phyloP scores from a whole-genome alignment of 2,113 vertebrate genomes.

The Odocoileus hemionus region DNA sequence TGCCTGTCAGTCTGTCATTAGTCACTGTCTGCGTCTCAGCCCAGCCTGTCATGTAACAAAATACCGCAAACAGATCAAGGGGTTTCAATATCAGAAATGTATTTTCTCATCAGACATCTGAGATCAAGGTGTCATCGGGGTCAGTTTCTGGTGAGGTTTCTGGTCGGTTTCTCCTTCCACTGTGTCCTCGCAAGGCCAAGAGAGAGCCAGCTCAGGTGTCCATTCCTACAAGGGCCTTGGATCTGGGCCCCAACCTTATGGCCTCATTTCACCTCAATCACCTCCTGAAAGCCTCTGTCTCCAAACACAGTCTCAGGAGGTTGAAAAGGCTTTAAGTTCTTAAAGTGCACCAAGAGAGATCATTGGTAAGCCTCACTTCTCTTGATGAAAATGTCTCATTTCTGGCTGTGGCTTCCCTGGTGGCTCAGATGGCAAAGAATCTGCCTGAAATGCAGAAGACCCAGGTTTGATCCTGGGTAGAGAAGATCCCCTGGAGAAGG shows the following conservation, averaged over 20 bases:
- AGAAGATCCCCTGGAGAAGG: background rate
- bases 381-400: background rate
- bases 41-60: background rate
- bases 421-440: background rate
- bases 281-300: background rate
- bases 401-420: background rate
- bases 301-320: background rate
- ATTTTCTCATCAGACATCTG: background rate
- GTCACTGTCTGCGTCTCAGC: background rate
- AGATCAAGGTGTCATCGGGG: background rate
- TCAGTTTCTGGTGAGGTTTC: background rate
- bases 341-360: background rate
- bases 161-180: background rate
- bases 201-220: fast-evolving
- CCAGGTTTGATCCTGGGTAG: fast-evolving
- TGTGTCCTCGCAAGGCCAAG: background rate
- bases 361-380: background rate
- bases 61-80: fast-evolving
- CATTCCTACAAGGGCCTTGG: background rate
- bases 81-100: background rate
- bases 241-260: too few relatives aligned
- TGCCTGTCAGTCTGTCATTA: background rate
- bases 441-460: background rate
- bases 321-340: background rate
- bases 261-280: background rate